Percentiles rank a stretch among this genome's conserved stretches.
phyloP scores from a whole-genome alignment of 2,113 vertebrate species.

The Onychorhynchus coronatus region DNA sequence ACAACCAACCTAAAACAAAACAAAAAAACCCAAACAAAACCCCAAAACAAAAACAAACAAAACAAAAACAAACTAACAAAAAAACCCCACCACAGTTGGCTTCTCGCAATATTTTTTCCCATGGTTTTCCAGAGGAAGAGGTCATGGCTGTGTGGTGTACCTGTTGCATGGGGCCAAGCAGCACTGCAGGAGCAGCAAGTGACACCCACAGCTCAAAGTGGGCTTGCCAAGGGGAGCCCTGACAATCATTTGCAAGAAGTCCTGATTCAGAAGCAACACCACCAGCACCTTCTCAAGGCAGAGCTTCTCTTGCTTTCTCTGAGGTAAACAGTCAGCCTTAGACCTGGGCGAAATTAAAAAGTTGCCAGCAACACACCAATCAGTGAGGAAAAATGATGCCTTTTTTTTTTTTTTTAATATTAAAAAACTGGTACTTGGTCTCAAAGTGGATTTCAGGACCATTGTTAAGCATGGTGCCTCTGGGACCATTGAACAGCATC shows the following conservation, averaged over 20 bases:
- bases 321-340: not conserved
- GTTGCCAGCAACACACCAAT: not conserved
- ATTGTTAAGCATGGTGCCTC: accelerated
- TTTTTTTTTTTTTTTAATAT: not conserved
- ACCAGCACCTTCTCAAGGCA: accelerated
- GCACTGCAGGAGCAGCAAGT: not conserved
- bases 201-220: not conserved
- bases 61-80: too few relatives aligned
- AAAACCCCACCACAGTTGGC: not conserved
- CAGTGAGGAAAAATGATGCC: not conserved
- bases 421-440: not conserved
- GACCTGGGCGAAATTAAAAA: not conserved
- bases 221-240: not conserved
- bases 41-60: too few relatives aligned
- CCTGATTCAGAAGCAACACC: not conserved
- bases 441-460: not conserved
- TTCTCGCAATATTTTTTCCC: not conserved
- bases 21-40: too few relatives aligned
- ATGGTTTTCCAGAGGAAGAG: slow-evolving; percentile 2
- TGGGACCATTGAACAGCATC: not conserved
- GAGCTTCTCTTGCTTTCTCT: not conserved
- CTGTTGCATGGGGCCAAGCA: accelerated
- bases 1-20: too few relatives aligned
- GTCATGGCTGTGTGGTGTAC: not conserved
- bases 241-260: not conserved